Evolutionary conservation across 2,113 vertebrate species (phyloP), one percentile per base, ranked within the genome.

Genomic region (Clinocottus analis): DNA sequence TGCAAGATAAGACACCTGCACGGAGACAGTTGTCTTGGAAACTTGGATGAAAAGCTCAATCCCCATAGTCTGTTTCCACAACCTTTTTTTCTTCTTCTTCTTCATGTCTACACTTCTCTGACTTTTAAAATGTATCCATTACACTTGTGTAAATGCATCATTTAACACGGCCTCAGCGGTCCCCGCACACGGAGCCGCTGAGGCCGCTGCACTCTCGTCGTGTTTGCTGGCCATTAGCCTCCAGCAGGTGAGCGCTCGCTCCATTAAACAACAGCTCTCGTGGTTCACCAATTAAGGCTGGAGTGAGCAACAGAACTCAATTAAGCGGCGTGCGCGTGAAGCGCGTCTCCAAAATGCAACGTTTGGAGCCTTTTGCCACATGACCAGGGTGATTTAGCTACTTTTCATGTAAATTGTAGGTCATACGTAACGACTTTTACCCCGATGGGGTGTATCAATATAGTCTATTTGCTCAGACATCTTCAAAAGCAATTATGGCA

Each of bases 211-310:
- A 86, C 90, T 94, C 89, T 89, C 62, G 23, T 88, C 82, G 85
- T 96, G 95, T 95, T 96, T 94, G 90, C 88, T 78, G 94, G 89
- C 95, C 97, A 99, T 99, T 98, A 98, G 87, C 56, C 68, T 55
- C 53, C 89, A 33, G 94, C 94, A 75, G 94, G 93, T 93, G 93
- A 90, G 93, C 89, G 93, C 87, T 91, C 94, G 93, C 94, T 94
- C 95, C 97, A 98, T 99, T 98, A 97, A 96, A 95, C 97, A 96
- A 84, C 94, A 85, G 94, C 93, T 93, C 96, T 97, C 91, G 90
- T 94, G 94, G 95, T 95, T 94, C 97, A 96, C 93, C 95, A 98
- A 97, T 98, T 97, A 74, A 98, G 41, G 84, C 82, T 93, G 93
- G 95, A 96, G 96, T 95, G 95, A 93, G 94, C 93, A 92, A 95